phyloP scores from a whole-genome alignment of 1,140 invertebrate genomes.

The Brachionus sp. region DNA sequence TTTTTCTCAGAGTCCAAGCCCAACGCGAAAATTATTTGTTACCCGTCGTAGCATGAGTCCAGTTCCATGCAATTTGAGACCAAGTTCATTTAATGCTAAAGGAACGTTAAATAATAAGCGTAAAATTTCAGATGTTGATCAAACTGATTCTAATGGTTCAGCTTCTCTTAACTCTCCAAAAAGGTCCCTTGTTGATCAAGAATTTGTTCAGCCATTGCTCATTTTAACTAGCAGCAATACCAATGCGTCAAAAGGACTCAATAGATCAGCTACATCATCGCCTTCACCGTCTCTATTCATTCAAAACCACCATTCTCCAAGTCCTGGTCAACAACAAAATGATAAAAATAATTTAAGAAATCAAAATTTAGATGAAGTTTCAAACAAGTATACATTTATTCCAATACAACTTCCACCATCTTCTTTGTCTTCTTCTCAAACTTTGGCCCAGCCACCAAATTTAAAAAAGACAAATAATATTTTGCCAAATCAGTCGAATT shows the following conservation, averaged over 20 bases:
- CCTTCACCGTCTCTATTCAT: neutral
- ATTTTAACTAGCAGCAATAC: neutral
- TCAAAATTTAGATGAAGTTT: neutral
- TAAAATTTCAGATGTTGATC: constrained; percentile 35
- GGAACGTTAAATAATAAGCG: constrained; percentile 4
- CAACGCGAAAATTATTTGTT: constrained; percentile 29
- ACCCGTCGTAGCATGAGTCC: constrained; percentile 43
- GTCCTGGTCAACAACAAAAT: neutral
- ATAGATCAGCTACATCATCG: constrained; percentile 8
- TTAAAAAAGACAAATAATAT: neutral
- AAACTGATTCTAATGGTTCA: neutral
- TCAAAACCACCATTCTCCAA: neutral
- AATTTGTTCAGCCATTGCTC: constrained; percentile 23
- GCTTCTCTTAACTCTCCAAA: neutral
- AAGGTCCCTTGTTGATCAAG: constrained; percentile 1
- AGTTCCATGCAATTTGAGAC: neutral
- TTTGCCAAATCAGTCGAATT: neutral
- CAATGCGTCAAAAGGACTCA: neutral
- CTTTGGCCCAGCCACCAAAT: neutral
- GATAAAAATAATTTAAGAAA: constrained; percentile 3
- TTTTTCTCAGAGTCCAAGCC: constrained; percentile 45
- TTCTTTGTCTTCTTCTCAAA: neutral
- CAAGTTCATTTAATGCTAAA: neutral
- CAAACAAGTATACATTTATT: constrained; percentile 42
- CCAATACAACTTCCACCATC: constrained; percentile 25